A percentile compares a stretch with the other conserved stretches of the same genome.
Conservation (phyloP, 2,113 vertebrate genomes). For the Cranoglanis bouderius region DNA sequence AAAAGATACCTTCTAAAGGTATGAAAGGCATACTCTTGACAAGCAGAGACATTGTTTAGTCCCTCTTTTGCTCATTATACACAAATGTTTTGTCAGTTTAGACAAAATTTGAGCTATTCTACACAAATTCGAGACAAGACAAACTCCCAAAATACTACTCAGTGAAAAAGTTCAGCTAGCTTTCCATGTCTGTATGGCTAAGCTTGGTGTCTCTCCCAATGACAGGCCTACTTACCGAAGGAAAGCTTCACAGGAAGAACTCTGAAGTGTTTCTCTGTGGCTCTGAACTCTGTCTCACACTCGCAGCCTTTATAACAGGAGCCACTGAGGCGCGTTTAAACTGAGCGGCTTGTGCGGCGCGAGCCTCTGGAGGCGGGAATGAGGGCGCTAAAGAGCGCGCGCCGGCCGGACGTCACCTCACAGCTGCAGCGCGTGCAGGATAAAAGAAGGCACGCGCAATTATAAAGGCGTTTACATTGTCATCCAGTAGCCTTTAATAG, state of each 20-base stretch:
- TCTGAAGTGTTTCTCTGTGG: background rate
- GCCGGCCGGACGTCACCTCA: background rate
- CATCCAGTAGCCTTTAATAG: too few relatives aligned
- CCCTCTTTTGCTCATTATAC: background rate
- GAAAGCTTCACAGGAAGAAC: too few relatives aligned
- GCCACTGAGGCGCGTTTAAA: constrained; percentile 38
- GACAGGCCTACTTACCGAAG: background rate
- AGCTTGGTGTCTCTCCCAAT: background rate
- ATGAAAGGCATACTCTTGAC: background rate
- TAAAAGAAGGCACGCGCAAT: background rate
- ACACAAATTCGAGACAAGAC: background rate
- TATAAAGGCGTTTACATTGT: background rate
- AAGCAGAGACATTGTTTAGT: background rate
- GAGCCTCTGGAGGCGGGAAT: constrained; percentile 51
- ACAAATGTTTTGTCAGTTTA: background rate
- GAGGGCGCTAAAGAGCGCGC: constrained; percentile 39
- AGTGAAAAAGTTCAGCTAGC: background rate
- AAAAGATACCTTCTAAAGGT: background rate
- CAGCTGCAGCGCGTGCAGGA: background rate
- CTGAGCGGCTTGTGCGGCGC: constrained; percentile 53
- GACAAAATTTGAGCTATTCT: background rate
- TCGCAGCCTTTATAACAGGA: constrained; percentile 53
- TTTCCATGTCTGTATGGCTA: background rate
- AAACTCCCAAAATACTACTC: background rate
- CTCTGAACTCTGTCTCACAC: background rate